Conservation (phyloP, 2,797 vertebrate species). For the Channallabes apus region DNA sequence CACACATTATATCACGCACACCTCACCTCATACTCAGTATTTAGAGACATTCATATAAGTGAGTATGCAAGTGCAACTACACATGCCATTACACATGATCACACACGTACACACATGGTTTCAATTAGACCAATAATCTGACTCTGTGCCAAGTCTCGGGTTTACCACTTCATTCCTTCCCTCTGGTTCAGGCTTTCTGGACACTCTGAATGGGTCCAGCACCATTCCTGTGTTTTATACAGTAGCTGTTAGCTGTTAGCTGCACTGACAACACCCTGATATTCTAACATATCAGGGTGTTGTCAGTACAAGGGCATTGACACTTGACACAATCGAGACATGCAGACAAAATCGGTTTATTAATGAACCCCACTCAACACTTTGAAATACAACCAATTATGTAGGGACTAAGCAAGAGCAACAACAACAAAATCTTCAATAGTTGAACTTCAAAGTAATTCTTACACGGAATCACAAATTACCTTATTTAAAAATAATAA, state of each 20-base stretch:
- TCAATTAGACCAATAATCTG: constrained; percentile 57
- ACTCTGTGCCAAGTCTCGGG: constrained; percentile 52
- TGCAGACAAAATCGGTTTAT: background rate
- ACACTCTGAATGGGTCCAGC: constrained; percentile 41
- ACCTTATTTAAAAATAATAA: too few species aligned
- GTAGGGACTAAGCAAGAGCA: background rate
- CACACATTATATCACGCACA: background rate
- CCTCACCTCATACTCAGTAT: background rate
- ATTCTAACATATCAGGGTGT: constrained; percentile 57
- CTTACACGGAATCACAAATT: background rate
- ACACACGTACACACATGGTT: constrained; percentile 55
- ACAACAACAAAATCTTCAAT: background rate
- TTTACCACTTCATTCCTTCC: constrained; percentile 62
- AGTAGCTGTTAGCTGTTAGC: constrained; percentile 55
- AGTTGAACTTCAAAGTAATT: background rate
- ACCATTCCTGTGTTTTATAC: constrained; percentile 58
- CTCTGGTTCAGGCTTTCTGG: constrained; percentile 50
- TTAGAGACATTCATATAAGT: background rate
- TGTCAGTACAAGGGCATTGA: constrained; percentile 39
- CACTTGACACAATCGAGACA: constrained; percentile 26
- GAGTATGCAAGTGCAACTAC: constrained; percentile 29
- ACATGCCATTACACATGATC: constrained; percentile 26
- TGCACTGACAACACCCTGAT: too few species aligned
- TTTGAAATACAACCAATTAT: background rate
- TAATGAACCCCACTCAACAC: constrained; percentile 20